Base-by-base conservation (phyloP, 30 jellyfish, hydroid and myxozoan species). In the Aurelia coerulea region DNA sequence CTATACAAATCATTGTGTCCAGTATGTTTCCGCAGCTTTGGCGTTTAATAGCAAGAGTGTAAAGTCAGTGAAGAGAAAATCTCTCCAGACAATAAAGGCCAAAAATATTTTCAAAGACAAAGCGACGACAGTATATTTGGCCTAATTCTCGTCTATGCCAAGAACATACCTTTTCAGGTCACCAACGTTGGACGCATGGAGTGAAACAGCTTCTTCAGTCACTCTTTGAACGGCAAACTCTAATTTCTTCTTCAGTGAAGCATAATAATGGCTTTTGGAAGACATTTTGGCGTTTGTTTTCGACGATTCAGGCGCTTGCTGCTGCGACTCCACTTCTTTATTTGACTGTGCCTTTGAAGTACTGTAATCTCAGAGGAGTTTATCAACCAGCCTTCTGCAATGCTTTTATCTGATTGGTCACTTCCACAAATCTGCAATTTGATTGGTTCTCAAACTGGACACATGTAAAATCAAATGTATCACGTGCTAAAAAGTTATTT, bases 401-500 rank as follows among this genome's bases (percentile, higher is more conserved):
- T 81, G 68, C 91, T 81, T 9, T 46, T 46, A 46, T 46, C 15
- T 46, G 56, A 46, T 46, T 46, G 56, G 56, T 46, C 56, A 46
- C 56, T 46, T 46, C 56, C 56, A 4, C 2, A 5, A 6, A 46
- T 46, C 56, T 46, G 53, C 31, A 10, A 56, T 67, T 53, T 67
- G 73, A 81, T 67, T 81, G 91, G 91, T 10, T 33, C 34, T 37
- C 0, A 5, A 23, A 16, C 16, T 77, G 41, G n/a, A 42, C 87
- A 77, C 78, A 85, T 83, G 92, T 3, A 72, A 58, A 73, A 53
- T 65, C 73, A 80, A 0, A 69, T 39, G 17, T 6, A 34, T 53
- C 92, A 83, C 92, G 75, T 83, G 92, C 46, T 29, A 76, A 83
- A 10, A 68, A 39, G 84, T 73, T 56, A 8, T 68, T 83, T 83